phyloP scores from a whole-genome alignment of 53 echinoderm and acorn worm genomes.

The Glandiceps talaboti region DNA sequence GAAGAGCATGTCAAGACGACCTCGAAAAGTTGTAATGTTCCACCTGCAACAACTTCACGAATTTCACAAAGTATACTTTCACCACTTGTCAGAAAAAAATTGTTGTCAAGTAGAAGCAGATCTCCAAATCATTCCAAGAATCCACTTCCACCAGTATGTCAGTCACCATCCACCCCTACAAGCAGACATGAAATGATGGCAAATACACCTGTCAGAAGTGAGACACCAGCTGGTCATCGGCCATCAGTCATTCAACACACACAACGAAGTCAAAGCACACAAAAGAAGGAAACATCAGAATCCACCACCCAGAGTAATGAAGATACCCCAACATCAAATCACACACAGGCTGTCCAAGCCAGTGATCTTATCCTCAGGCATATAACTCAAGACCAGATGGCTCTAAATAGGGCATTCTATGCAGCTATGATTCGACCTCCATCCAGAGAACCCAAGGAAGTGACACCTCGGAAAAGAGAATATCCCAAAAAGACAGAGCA shows the following conservation, averaged over 20 bases:
- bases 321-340: not conserved
- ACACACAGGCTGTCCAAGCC: conserved; percentile 42
- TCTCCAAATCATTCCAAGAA: not conserved
- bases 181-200: conserved; percentile 3
- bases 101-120: not conserved
- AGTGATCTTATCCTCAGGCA: conserved; percentile 58
- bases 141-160: not conserved
- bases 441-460: not conserved
- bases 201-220: not conserved
- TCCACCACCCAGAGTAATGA: not conserved
- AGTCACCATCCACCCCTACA: not conserved
- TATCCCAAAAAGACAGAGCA: not conserved
- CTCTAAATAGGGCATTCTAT: not conserved
- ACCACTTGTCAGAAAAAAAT: not conserved
- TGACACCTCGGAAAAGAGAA: not conserved
- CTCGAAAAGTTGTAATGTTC: not conserved
- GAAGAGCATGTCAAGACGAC: not conserved
- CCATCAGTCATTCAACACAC: conserved; percentile 97
- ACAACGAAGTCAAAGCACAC: conserved; percentile 21
- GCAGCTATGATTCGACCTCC: not conserved
- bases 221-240: conserved; percentile 17
- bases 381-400: not conserved
- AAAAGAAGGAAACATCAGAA: not conserved
- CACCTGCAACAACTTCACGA: not conserved
- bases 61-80: not conserved